Conservation (phyloP, 30 jellyfish, hydroid and myxozoan species). For the Hydra vulgaris region DNA sequence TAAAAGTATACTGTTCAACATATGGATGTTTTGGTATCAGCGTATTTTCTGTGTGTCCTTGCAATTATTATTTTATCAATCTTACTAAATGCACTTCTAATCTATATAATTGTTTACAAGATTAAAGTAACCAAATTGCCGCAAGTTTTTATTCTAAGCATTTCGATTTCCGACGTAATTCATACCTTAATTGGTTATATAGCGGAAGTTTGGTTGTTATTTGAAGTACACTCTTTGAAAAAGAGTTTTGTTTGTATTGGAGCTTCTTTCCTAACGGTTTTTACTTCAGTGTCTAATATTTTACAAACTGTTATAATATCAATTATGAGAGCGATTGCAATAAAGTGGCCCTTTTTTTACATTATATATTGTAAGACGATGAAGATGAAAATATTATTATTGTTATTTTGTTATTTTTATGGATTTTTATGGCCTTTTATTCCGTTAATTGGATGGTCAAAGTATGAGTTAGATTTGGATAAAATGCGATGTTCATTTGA, state of each 20-base stretch:
- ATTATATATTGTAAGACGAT: neutral
- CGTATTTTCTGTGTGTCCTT: too few relatives aligned
- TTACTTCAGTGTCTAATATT: neutral
- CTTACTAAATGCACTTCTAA: neutral
- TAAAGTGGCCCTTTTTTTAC: neutral
- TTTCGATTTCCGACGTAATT: neutral
- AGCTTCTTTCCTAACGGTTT: neutral
- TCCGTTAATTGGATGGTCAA: neutral
- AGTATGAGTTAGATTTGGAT: neutral
- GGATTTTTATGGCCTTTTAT: constrained; percentile 11
- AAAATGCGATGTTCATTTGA: constrained; percentile 9
- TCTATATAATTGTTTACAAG: neutral
- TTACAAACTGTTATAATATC: neutral
- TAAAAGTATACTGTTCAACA: too few relatives aligned
- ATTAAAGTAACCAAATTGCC: neutral
- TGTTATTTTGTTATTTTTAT: constrained; percentile 4
- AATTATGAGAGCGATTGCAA: neutral
- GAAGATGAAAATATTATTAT: neutral
- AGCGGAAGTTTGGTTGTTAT: neutral
- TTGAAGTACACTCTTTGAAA: neutral
- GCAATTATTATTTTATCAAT: neutral
- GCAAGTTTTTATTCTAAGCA: neutral
- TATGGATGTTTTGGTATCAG: too few relatives aligned
- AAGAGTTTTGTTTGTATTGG: neutral
- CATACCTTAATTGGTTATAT: neutral